Evolutionary conservation across 1,140 invertebrate genomes (phyloP).

Genomic region (Drosophila watanabei): DNA sequence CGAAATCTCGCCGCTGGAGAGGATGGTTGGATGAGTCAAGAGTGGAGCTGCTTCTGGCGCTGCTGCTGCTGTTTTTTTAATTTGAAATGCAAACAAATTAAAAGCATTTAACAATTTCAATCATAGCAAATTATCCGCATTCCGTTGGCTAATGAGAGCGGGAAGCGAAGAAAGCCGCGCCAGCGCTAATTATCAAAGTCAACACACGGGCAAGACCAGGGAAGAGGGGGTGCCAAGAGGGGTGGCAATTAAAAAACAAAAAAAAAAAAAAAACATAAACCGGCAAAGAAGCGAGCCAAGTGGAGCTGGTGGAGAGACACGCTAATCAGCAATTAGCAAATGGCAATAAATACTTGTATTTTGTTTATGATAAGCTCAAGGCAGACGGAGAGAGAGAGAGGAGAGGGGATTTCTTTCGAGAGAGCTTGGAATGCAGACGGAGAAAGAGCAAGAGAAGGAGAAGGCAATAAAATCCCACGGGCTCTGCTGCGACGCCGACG

Average conservation of each 20-base stretch:
- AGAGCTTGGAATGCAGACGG: slow-evolving; percentile 40
- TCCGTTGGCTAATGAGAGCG: slow-evolving; percentile 69
- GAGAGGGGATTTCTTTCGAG: background rate
- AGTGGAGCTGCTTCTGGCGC: background rate
- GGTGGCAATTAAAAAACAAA: slow-evolving; percentile 39
- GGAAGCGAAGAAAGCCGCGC: slow-evolving; percentile 42
- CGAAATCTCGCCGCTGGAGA: slow-evolving; percentile 20
- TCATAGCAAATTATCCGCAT: slow-evolving; percentile 79
- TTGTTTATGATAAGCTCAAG: slow-evolving; percentile 52
- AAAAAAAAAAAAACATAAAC: background rate
- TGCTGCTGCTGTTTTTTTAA: slow-evolving; percentile 19
- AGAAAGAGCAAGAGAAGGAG: background rate
- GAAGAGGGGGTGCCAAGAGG: slow-evolving; percentile 1
- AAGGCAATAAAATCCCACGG: slow-evolving; percentile 54
- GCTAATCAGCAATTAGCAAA: slow-evolving; percentile 81
- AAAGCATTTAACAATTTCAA: slow-evolving; percentile 77
- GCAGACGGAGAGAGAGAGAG: background rate
- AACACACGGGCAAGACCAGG: slow-evolving; percentile 30
- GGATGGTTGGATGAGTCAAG: slow-evolving; percentile 34
- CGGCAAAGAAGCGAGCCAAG: slow-evolving; percentile 47
- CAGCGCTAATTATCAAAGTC: slow-evolving; percentile 68
- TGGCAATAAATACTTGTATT: slow-evolving; percentile 65
- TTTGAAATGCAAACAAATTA: slow-evolving; percentile 79
- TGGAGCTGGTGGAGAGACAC: slow-evolving; percentile 46
- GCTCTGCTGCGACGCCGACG: slow-evolving; percentile 36